phyloP scores from a whole-genome alignment of 2,797 vertebrate species.

The Chaetodon trifasciatus region DNA sequence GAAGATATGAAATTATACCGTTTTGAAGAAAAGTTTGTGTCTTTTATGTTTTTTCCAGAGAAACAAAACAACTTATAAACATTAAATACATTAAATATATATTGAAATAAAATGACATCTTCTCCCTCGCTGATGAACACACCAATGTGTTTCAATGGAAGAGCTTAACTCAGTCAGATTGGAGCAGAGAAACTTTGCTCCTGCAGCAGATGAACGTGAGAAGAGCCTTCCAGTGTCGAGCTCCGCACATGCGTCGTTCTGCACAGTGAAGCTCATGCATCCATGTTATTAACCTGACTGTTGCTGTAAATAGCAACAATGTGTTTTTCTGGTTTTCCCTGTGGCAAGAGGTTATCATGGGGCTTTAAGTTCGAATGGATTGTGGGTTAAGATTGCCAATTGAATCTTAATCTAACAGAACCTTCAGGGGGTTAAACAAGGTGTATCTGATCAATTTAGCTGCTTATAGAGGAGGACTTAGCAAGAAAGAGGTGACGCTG shows the following conservation, averaged over 20 bases:
- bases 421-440: constrained; percentile 59
- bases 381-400: constrained; percentile 59
- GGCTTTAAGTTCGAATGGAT: constrained; percentile 52
- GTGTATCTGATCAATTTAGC: constrained; percentile 73
- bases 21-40: not conserved
- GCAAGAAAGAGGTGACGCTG: constrained; percentile 41
- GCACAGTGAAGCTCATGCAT: not conserved
- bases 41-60: not conserved
- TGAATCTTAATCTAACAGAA: constrained; percentile 64
- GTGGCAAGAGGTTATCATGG: constrained; percentile 54
- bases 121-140: not conserved
- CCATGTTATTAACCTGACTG: constrained; percentile 4
- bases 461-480: constrained; percentile 51
- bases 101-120: too few relatives aligned
- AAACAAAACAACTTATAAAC: not conserved
- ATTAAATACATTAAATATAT: not conserved
- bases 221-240: not conserved
- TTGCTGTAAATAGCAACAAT: constrained; percentile 46
- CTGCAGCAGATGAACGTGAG: not conserved
- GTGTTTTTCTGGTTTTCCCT: constrained; percentile 6
- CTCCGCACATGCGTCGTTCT: not conserved
- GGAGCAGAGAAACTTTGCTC: not conserved
- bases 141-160: not conserved
- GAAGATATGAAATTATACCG: not conserved
- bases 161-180: too few relatives aligned